Evolutionary conservation across 2,888 invertebrate species (phyloP).

Genomic region (Eupelmus urozonus): DNA sequence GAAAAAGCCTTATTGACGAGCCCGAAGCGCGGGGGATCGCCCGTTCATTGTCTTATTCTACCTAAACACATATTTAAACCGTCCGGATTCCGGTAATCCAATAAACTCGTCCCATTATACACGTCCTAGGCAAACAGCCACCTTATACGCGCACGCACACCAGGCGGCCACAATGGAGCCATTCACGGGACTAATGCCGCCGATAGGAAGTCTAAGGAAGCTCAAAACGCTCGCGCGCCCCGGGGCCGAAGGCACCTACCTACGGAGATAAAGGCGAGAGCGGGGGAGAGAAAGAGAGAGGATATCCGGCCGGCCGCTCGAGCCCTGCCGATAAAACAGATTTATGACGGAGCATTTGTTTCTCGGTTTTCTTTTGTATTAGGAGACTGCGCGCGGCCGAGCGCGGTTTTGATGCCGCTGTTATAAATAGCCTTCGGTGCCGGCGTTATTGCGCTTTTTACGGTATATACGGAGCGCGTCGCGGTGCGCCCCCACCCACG

Average conservation of each 20-base stretch:
- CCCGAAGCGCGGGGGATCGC: too few relatives aligned
- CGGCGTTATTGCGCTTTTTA: slow-evolving; percentile 33
- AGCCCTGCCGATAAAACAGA: slow-evolving; percentile 51
- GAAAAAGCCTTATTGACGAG: too few relatives aligned
- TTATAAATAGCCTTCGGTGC: slow-evolving; percentile 35
- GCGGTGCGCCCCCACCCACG: neutral
- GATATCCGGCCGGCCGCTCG: neutral
- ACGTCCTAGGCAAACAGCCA: neutral
- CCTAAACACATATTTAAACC: neutral
- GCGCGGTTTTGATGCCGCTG: neutral
- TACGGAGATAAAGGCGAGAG: neutral
- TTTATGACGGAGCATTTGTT: slow-evolving; percentile 53
- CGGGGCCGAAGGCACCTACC: too few relatives aligned
- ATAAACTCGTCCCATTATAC: neutral
- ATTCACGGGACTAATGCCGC: neutral
- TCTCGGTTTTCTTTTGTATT: slow-evolving; percentile 30
- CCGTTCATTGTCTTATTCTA: neutral
- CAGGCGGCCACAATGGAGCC: neutral
- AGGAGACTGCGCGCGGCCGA: neutral
- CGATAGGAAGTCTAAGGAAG: slow-evolving; percentile 5
- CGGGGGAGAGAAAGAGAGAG: neutral
- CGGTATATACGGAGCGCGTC: too few relatives aligned
- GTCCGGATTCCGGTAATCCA: neutral
- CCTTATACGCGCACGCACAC: too few relatives aligned
- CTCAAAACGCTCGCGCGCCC: neutral